phyloP scores from a whole-genome alignment of 2,113 vertebrate species.

The Ciconia boyciana region DNA sequence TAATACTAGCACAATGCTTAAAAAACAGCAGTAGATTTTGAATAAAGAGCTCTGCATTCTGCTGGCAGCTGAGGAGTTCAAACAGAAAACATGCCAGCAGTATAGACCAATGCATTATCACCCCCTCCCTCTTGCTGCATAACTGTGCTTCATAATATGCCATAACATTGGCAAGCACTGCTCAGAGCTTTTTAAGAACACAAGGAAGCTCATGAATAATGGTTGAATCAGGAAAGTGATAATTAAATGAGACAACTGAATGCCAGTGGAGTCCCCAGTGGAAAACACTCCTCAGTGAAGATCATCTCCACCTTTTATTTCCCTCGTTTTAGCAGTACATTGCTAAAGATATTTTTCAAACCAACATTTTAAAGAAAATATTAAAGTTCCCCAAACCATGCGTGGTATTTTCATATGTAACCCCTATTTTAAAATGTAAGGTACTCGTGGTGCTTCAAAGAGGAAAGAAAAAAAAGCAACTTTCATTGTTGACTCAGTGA shows the following conservation, averaged over 20 bases:
- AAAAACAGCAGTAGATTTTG: conserved; percentile 58
- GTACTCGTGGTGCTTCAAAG: neutral
- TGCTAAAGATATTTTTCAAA: conserved; percentile 47
- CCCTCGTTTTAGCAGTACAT: conserved; percentile 39
- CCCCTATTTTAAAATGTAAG: neutral
- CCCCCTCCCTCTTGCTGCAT: conserved; percentile 68
- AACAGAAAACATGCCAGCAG: conserved; percentile 76
- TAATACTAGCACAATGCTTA: conserved; percentile 56
- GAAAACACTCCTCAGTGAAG: conserved; percentile 68
- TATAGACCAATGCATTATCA: conserved; percentile 77
- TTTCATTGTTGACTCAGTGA: neutral
- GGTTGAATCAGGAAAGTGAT: conserved; percentile 78
- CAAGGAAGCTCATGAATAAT: conserved; percentile 81
- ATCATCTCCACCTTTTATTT: conserved; percentile 52
- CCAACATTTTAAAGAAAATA: conserved; percentile 12
- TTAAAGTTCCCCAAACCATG: neutral
- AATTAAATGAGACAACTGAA: conserved; percentile 83
- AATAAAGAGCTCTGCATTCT: conserved; percentile 64
- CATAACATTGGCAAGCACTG: conserved; percentile 80
- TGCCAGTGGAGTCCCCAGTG: conserved; percentile 73
- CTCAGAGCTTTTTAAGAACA: conserved; percentile 80
- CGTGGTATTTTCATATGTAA: conserved; percentile 13
- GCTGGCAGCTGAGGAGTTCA: conserved; percentile 71
- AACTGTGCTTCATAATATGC: conserved; percentile 75
- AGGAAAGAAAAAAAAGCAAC: neutral